These are phyloP conservation scores for Andricus curvator DNA, from an alignment of 2,888 invertebrate genomes.

Conservation along the genomic window DNA sequence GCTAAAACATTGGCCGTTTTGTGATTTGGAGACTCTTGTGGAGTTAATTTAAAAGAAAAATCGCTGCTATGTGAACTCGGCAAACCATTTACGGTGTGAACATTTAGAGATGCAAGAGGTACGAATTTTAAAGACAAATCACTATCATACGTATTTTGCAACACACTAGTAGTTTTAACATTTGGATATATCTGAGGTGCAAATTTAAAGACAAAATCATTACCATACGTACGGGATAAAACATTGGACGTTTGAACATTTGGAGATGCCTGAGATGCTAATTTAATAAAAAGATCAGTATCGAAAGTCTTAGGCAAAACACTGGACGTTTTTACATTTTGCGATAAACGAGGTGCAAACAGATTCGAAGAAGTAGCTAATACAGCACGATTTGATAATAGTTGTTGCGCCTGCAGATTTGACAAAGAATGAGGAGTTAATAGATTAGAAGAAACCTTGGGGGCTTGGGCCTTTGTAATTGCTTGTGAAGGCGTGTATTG, in stretches of 20 bases:
- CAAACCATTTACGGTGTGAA: neutral
- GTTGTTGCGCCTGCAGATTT: neutral
- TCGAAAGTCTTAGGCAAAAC: neutral
- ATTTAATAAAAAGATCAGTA: neutral
- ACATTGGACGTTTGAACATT: no score
- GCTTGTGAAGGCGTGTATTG: neutral
- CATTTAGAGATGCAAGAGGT: neutral
- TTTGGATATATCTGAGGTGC: no score
- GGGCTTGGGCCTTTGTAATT: neutral
- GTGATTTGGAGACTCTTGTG: neutral
- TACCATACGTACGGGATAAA: no score
- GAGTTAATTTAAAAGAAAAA: neutral
- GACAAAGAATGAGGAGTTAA: neutral
- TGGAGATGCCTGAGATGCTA: neutral
- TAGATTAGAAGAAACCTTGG: neutral
- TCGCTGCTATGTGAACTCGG: neutral
- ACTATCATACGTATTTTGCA: no score
- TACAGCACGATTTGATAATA: neutral
- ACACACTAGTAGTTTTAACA: no score
- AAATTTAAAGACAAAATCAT: no score
- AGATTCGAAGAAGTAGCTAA: neutral
- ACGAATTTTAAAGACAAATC: no score
- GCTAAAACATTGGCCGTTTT: neutral
- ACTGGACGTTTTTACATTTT: neutral
- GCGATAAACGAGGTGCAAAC: neutral